Base-by-base conservation (phyloP, 1,140 invertebrate genomes). In the Danaus plexippus region DNA sequence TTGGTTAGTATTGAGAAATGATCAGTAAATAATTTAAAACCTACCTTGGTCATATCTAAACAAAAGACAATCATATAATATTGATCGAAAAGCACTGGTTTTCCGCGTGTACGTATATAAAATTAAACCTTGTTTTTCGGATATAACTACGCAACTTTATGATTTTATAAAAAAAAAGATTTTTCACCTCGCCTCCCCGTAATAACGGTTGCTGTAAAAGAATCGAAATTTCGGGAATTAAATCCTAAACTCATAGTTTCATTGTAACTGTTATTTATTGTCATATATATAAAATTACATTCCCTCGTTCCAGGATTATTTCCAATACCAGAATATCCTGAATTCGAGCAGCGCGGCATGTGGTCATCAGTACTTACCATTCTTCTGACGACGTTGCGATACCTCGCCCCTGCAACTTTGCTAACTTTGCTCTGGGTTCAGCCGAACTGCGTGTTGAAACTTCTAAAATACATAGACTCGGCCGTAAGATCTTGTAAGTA, bases 391-490 rank as follows among this genome's bases (percentile, higher is more conserved):
- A 82, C 86, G 51, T 74, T 88, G 47, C 78, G 84, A 46, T 84
- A 87, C 63, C 73, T 88, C 43, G 83, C 86, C 32, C 87, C 87
- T 41, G 83, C 85, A 2, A 83, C 85, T 0, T 60, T 88, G 0
- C 75, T 88, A 32, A 79, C 86, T 0, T 61, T 87, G 9, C 79
- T 88, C 63, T 88, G 82, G 76, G 80, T 85, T 3, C 79, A 87
- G 40, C 80, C 87, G 55, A 83, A 80, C 52, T 82, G 87, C 64
- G 57, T 88, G 50, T 85, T 84, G 64, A 84, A 73, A 51, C 58
- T 87, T 11, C 58, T 88, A 43, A 87, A 84, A 58, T 79, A 85
- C 47, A 85, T 88, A 51, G 83, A 88, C 64, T 80, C 72, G 13
- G 78, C 85, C 32, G 73, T 87, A n/a, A 79, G 79, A 78, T 73